phyloP scores from a whole-genome alignment of 1,140 invertebrate genomes.

The Andrena cerasifolii region DNA sequence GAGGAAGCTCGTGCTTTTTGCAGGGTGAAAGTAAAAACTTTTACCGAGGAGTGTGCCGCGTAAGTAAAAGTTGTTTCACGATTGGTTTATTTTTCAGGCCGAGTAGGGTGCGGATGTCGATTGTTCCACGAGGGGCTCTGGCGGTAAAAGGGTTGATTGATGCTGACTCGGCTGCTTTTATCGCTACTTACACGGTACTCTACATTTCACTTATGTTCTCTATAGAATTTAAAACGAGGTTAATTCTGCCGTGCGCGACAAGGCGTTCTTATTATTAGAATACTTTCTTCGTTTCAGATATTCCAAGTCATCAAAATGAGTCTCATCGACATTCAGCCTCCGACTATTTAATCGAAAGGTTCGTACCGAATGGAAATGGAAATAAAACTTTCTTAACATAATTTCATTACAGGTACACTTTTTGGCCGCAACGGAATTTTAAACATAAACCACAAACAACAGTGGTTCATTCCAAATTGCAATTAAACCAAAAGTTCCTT shows the following conservation, averaged over 20 bases:
- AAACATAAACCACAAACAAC: too few species aligned
- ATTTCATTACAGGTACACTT: background rate
- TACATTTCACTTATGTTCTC: conserved; percentile 32
- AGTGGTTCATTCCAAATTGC: too few species aligned
- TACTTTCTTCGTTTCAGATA: background rate
- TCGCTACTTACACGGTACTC: conserved; percentile 36
- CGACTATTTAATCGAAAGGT: background rate
- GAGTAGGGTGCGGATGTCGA: conserved; percentile 16
- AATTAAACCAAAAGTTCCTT: too few species aligned
- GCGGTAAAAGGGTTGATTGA: conserved; percentile 44
- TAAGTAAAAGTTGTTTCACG: conserved; percentile 6
- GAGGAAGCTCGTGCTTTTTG: background rate
- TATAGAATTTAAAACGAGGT: background rate
- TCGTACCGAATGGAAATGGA: too few species aligned
- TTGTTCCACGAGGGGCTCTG: background rate
- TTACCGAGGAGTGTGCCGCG: background rate
- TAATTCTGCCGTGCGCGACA: background rate
- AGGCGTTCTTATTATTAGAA: background rate
- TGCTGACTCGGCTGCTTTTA: conserved; percentile 34
- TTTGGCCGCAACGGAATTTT: background rate
- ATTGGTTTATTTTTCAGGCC: conserved; percentile 25
- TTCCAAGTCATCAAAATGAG: background rate
- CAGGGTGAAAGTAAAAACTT: background rate
- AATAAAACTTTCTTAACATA: background rate
- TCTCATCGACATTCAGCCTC: too few species aligned